phyloP scores from a whole-genome alignment of 2,797 vertebrate species.

The Arnoldichthys spilopterus region DNA sequence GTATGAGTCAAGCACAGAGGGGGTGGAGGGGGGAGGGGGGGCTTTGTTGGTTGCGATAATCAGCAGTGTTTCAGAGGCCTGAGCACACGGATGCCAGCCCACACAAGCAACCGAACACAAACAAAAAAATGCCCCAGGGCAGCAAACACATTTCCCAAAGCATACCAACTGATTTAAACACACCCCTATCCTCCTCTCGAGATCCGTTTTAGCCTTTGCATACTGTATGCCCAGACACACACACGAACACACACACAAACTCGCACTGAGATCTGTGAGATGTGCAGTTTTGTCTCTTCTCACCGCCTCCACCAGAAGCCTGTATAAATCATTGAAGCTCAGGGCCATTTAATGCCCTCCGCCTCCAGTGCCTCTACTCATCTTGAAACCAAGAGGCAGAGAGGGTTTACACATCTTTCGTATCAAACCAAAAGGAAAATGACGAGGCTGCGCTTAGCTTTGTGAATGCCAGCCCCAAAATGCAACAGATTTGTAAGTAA shows the following conservation, averaged over 20 bases:
- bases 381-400: slow-evolving; percentile 10
- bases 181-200: background rate
- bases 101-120: background rate
- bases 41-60: background rate
- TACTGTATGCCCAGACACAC: background rate
- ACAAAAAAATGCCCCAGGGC: background rate
- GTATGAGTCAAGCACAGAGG: slow-evolving; percentile 39
- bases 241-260: no score
- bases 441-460: background rate
- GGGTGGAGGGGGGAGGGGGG: slow-evolving; percentile 9
- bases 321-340: slow-evolving; percentile 27
- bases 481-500: background rate
- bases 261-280: background rate
- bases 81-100: background rate
- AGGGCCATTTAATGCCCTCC: slow-evolving; percentile 24
- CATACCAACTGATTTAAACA: background rate
- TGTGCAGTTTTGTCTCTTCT: background rate
- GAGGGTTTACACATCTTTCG: slow-evolving; percentile 1
- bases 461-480: background rate
- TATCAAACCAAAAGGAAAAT: slow-evolving; percentile 4
- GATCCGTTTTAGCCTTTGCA: background rate
- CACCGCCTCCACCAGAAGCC: slow-evolving; percentile 15
- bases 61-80: background rate
- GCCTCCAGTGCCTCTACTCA: slow-evolving; percentile 21
- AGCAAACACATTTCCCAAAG: background rate